Base-by-base conservation (phyloP, 2,888 invertebrate genomes). In the Sussaba pulchella region DNA sequence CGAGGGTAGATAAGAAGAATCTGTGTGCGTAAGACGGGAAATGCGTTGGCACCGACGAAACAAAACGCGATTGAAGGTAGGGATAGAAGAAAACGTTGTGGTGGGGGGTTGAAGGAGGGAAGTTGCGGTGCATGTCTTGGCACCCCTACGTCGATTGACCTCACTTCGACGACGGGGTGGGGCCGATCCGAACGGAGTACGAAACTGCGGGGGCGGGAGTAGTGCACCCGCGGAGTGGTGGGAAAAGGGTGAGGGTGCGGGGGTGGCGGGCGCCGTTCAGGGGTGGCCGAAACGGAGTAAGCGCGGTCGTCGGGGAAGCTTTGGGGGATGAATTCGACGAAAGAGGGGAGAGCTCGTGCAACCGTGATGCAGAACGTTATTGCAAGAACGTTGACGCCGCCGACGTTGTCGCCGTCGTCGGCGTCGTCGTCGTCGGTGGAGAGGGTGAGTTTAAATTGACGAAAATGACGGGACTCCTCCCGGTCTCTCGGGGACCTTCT, bases 401-500 rank as follows among this genome's bases (percentile, higher is more conserved):
- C 45, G 61, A 41, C 73, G 63, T 63, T 41, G 63, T 73, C 81
- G 54, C 21, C 76, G 70, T 57, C 64, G 61, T 57, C 77, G 64
- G 1, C 71, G 31, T 26, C 67, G 77, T 64, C 78, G 57, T 36
- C 70, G 72, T 52, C 45, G 63, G 39, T 47, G 77, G 69, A 21
- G 81, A 84, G 84, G 82, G 80, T 76, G 80, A 84, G 86, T 86
- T 88, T 88, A 89, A 89, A 89, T 91, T 90, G 90, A 89, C 90
- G 89, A 90, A 90, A 91, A 91, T 91, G 89, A 91, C 89, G 88
- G 85, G 83, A 82, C 77, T 73, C 73, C 71, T 54, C 47, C 61
- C 52, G 26, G 70, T 50, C 39, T 66, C 50, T 61, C 57, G 59
- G 47, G 47, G 67, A 47, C 66, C 57, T 59, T 43, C 64, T 21